Conservation (phyloP, 2,113 vertebrate genomes). For the Thinocorus orbignyianus region DNA sequence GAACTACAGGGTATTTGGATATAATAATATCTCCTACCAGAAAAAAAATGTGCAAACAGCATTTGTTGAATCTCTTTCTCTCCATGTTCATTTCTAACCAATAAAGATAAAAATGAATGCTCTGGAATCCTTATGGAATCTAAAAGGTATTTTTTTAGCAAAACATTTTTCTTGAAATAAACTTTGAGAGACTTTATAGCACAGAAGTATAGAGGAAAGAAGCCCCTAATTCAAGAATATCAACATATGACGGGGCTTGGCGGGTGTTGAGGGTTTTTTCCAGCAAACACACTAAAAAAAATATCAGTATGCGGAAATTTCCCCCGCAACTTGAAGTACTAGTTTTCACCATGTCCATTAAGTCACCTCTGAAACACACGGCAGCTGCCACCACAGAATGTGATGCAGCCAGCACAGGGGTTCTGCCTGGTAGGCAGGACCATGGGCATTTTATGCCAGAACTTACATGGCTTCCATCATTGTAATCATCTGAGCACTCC, state of each 20-base stretch:
- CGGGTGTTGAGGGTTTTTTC: not conserved
- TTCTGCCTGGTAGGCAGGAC: not conserved
- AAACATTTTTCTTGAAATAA: not conserved
- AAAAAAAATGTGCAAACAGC: not conserved
- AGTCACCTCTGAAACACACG: not conserved
- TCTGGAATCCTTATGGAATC: not conserved
- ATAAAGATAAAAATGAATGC: not conserved
- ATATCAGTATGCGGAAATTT: not conserved
- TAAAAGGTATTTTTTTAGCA: not conserved
- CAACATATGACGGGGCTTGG: not conserved
- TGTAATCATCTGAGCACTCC: not conserved
- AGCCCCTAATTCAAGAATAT: not conserved
- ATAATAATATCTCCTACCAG: not conserved
- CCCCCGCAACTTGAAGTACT: not conserved
- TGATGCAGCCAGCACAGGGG: not conserved
- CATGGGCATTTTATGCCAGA: accelerated
- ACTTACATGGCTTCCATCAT: not conserved
- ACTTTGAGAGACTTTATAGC: not conserved
- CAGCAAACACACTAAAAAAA: not conserved
- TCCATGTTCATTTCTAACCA: not conserved
- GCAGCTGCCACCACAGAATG: not conserved
- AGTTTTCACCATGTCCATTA: not conserved
- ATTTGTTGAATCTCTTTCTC: not conserved
- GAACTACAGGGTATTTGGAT: not conserved
- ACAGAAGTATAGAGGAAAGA: not conserved